Percentiles rank a stretch among this genome's conserved stretches.
These are phyloP conservation scores for Ursus arctos DNA, from an alignment of 2,113 vertebrate genomes.

Conservation along the genomic window DNA sequence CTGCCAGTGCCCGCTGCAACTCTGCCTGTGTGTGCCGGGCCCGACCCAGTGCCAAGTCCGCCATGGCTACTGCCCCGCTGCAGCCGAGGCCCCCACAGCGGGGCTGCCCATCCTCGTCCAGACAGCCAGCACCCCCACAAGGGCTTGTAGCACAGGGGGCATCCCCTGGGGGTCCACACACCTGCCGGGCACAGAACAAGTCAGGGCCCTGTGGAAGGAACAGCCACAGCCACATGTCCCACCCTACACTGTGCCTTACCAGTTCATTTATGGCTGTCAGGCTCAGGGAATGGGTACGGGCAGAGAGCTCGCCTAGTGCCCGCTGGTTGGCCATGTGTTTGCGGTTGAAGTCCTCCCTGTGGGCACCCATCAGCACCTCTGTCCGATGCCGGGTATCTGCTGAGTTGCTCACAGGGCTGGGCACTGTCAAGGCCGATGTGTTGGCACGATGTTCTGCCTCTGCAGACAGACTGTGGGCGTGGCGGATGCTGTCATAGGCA, in stretches of 20 bases:
- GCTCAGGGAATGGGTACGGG: conserved; percentile 86
- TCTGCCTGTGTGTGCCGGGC: conserved; percentile 93
- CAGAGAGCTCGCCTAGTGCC: conserved; percentile 90
- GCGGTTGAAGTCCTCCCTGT: conserved; percentile 92
- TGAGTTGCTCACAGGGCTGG: conserved; percentile 92
- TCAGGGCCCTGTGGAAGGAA: neutral
- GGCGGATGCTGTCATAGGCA: conserved; percentile 95
- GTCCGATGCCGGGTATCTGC: conserved; percentile 89
- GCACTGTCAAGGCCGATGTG: conserved; percentile 86
- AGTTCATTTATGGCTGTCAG: conserved; percentile 95
- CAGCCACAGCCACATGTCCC: neutral
- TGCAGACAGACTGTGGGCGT: conserved; percentile 90
- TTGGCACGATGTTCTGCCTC: conserved; percentile 92
- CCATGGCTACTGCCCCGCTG: conserved; percentile 91
- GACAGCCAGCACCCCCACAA: conserved; percentile 96
- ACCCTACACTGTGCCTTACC: conserved; percentile 82
- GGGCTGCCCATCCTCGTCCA: conserved; percentile 93
- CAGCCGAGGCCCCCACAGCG: conserved; percentile 97
- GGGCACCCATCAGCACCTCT: conserved; percentile 89
- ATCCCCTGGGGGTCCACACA: conserved; percentile 92
- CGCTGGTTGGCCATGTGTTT: conserved; percentile 93
- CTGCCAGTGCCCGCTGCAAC: conserved; percentile 92
- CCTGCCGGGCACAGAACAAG: conserved; percentile 86
- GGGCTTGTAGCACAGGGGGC: conserved; percentile 93
- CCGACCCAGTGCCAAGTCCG: conserved; percentile 92